These are phyloP conservation scores for Psittacara wagleri DNA, from an alignment of 2,113 vertebrate genomes.

Conservation along the genomic window DNA sequence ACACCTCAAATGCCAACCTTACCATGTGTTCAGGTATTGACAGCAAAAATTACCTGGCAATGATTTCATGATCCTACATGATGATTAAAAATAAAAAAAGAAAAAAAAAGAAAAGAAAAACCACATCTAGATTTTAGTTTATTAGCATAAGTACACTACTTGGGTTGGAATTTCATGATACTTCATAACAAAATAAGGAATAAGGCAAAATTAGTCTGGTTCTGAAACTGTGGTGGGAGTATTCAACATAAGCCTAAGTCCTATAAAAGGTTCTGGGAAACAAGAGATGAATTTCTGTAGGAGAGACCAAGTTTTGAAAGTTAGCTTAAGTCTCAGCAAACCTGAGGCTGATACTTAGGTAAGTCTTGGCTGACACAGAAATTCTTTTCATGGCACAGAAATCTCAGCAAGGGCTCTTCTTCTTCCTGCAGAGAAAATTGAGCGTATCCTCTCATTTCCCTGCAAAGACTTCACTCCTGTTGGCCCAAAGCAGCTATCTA, in stretches of 20 bases:
- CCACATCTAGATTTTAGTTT: background rate
- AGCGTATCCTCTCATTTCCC: background rate
- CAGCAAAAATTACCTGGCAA: background rate
- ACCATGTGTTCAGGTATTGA: background rate
- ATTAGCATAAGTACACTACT: background rate
- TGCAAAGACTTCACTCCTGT: background rate
- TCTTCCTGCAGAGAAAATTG: background rate
- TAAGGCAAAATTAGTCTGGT: background rate
- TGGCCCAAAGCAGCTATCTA: background rate
- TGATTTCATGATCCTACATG: background rate
- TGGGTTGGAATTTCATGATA: background rate
- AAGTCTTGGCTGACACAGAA: background rate
- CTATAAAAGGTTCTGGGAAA: background rate
- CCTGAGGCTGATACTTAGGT: background rate
- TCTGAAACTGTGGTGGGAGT: background rate
- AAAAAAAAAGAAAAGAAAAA: background rate
- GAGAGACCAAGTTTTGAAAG: background rate
- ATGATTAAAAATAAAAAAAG: background rate
- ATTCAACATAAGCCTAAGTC: background rate
- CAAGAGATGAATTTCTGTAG: background rate
- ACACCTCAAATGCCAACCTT: fast-evolving
- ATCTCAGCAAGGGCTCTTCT: background rate
- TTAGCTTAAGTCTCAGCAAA: background rate
- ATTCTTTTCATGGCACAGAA: background rate
- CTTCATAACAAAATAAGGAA: background rate